These are phyloP conservation scores for Thecocarcelia acutangulata DNA, from an alignment of 2,888 invertebrate genomes.

Conservation along the genomic window DNA sequence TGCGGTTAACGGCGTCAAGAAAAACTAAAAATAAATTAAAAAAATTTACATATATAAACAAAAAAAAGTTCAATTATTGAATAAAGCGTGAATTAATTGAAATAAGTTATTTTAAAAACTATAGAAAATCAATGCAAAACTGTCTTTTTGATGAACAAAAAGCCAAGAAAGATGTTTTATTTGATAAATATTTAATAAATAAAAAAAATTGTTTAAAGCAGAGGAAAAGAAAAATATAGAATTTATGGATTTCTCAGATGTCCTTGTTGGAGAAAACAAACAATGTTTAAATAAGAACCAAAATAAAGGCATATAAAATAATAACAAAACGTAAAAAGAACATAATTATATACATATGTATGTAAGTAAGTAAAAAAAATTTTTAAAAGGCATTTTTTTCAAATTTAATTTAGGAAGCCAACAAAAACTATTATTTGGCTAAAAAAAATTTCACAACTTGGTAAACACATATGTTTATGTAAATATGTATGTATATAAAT, in stretches of 20 bases:
- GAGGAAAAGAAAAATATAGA: slow-evolving; percentile 16
- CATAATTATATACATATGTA: slow-evolving; percentile 5
- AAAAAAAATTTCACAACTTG: no score
- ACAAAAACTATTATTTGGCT: no score
- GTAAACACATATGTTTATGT: no score
- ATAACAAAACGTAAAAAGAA: slow-evolving; percentile 26
- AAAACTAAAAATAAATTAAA: slow-evolving; percentile 1
- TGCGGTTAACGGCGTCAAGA: slow-evolving; percentile 51
- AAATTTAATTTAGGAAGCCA: no score
- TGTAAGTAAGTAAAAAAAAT: background rate
- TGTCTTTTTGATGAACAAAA: background rate
- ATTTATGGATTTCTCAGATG: slow-evolving; percentile 68
- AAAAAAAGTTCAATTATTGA: background rate
- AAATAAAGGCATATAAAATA: slow-evolving; percentile 45
- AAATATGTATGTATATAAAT: no score
- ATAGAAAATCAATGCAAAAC: slow-evolving; percentile 12
- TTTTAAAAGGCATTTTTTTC: background rate
- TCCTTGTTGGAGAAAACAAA: slow-evolving; percentile 63
- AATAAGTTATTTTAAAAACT: background rate
- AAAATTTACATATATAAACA: slow-evolving; percentile 4
- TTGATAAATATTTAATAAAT: background rate
- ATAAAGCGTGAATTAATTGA: slow-evolving; percentile 38
- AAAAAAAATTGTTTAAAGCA: background rate
- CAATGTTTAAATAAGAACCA: slow-evolving; percentile 52
- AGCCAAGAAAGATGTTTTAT: slow-evolving; percentile 2